A percentile compares a stretch with the other conserved stretches of the same genome.
phyloP scores from a whole-genome alignment of 2,113 vertebrate species.

The Ardeotis arabs region DNA sequence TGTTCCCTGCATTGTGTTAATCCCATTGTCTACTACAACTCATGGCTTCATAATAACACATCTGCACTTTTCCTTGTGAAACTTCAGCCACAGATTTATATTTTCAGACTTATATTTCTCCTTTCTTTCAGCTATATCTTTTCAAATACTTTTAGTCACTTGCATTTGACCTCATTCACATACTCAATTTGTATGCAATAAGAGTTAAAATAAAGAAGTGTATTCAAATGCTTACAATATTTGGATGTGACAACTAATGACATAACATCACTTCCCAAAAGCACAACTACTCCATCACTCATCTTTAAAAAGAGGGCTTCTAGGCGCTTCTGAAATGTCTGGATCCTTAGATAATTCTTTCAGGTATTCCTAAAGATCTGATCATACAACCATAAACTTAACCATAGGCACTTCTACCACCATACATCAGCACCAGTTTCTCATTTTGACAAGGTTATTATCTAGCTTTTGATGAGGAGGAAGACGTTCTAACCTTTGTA shows the following conservation, averaged over 20 bases:
- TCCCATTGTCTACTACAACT: not conserved
- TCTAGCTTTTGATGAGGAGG: not conserved
- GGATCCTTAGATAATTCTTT: not conserved
- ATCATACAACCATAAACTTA: not conserved
- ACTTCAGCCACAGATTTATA: not conserved
- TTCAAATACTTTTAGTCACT: not conserved
- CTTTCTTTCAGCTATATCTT: not conserved
- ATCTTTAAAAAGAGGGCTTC: not conserved
- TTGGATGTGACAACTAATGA: not conserved
- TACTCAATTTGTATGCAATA: not conserved
- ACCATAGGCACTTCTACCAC: not conserved
- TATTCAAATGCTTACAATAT: not conserved
- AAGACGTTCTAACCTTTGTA: not conserved
- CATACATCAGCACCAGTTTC: not conserved
- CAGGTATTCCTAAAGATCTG: not conserved
- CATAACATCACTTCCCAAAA: not conserved
- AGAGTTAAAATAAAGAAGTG: not conserved
- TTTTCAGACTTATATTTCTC: not conserved
- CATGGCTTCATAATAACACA: rapidly evolving
- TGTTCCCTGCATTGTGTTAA: not conserved
- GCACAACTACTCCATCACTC: not conserved
- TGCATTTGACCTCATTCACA: not conserved
- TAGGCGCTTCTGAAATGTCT: not conserved
- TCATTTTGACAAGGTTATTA: not conserved
- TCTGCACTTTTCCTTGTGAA: not conserved